Evolutionary conservation across 2,888 invertebrate species (phyloP).

Genomic region (Chrysolina americana): DNA sequence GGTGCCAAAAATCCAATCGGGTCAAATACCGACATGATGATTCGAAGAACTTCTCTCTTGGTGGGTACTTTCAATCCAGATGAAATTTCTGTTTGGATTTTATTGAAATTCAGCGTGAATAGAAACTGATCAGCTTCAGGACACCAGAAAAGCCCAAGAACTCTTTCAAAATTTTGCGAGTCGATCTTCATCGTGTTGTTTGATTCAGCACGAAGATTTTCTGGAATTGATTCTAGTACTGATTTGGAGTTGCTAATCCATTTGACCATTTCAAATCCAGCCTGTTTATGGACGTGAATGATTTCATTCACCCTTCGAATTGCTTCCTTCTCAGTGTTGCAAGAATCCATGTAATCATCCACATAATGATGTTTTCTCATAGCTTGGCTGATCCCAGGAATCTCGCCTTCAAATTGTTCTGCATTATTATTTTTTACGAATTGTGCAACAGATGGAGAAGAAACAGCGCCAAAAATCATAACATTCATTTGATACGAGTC

Average conservation of each 20-base stretch:
- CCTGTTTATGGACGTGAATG: neutral
- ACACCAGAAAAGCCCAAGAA: neutral
- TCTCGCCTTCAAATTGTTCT: neutral
- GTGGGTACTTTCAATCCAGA: no score
- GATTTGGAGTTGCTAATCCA: neutral
- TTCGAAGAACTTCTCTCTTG: no score
- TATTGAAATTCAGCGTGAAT: neutral
- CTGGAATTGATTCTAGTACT: neutral
- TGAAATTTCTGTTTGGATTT: no score
- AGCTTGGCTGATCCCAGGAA: neutral
- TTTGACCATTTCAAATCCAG: neutral
- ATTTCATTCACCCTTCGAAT: neutral
- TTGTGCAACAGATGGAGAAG: neutral
- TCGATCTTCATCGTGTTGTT: neutral
- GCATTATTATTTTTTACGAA: slow-evolving; percentile 4
- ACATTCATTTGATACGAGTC: neutral
- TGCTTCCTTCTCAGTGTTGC: neutral
- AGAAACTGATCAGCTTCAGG: neutral
- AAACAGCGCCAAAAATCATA: neutral
- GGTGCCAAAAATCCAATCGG: no score
- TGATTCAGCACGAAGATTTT: neutral
- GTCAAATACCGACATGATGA: no score
- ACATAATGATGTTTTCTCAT: neutral
- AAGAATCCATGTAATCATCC: neutral
- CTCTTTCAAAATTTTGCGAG: neutral